A percentile compares a stretch with the other conserved stretches of the same genome.
Evolutionary conservation across 1,140 invertebrate genomes (phyloP).

Genomic region (Drosophila arawakana): DNA sequence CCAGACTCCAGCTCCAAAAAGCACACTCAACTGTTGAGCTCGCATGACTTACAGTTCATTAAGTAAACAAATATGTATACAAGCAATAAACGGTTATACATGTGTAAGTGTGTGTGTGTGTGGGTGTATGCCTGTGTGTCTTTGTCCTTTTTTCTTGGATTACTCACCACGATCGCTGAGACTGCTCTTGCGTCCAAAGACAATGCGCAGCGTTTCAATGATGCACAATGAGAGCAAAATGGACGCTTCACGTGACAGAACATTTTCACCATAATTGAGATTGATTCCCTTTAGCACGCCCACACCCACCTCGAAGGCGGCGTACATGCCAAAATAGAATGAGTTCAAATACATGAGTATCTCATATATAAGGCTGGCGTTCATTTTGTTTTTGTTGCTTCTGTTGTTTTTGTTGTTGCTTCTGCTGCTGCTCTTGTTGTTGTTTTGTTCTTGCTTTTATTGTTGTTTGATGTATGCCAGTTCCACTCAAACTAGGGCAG

Average conservation of each 20-base stretch:
- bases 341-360: conserved; percentile 92
- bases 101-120: not conserved
- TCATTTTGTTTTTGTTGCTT: conserved; percentile 75
- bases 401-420: conserved; percentile 19
- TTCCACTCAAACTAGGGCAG: conserved; percentile 34
- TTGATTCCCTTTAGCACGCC: conserved; percentile 91
- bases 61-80: conserved; percentile 45
- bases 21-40: conserved; percentile 34
- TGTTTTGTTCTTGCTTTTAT: conserved; percentile 29
- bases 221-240: conserved; percentile 90
- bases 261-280: conserved; percentile 89
- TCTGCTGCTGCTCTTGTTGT: conserved; percentile 26
- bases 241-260: conserved; percentile 90
- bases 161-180: conserved; percentile 91
- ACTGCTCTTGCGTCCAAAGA: conserved; percentile 93
- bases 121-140: not conserved
- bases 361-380: conserved; percentile 91
- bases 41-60: conserved; percentile 30
- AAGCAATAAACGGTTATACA: conserved; percentile 21
- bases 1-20: conserved; percentile 23
- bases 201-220: conserved; percentile 91
- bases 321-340: conserved; percentile 94
- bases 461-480: conserved; percentile 7
- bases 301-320: conserved; percentile 91
- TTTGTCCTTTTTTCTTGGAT: not conserved